A percentile compares a stretch with the other conserved stretches of the same genome.
phyloP scores from a whole-genome alignment of 1,140 invertebrate species.

The Hermatobates lingyangjiaoensis region DNA sequence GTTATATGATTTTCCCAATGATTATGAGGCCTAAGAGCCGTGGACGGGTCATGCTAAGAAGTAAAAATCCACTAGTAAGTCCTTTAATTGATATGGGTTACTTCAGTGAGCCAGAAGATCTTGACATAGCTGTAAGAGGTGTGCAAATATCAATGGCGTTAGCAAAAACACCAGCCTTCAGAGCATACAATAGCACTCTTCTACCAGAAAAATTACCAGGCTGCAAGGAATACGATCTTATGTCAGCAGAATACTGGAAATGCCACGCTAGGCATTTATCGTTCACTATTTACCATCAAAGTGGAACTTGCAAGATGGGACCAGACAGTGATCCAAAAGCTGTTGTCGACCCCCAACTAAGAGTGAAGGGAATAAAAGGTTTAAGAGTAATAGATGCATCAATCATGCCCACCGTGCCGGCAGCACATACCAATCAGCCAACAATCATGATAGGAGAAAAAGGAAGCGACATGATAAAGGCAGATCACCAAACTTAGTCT shows the following conservation, averaged over 20 bases:
- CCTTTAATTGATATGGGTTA: conserved; percentile 69
- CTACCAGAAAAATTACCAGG: conserved; percentile 37
- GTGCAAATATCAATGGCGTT: conserved; percentile 19
- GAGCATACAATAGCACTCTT: conserved; percentile 30
- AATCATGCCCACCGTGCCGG: conserved; percentile 34
- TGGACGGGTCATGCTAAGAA: conserved; percentile 34
- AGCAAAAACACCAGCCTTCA: conserved; percentile 19
- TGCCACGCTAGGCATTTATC: conserved; percentile 35
- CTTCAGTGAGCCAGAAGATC: conserved; percentile 31
- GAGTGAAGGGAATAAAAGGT: conserved; percentile 34
- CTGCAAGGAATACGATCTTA: conserved; percentile 33
- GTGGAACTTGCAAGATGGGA: conserved; percentile 43
- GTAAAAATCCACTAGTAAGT: conserved; percentile 40
- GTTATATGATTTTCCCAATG: conserved; percentile 19
- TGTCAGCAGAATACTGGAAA: conserved; percentile 47
- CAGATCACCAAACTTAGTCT: too few species aligned
- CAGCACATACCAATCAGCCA: conserved; percentile 43
- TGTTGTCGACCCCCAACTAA: conserved; percentile 36
- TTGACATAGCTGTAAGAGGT: conserved; percentile 22
- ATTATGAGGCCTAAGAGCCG: conserved; percentile 34
- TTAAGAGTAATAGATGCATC: conserved; percentile 49
- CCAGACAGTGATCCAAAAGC: conserved; percentile 28
- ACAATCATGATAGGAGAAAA: conserved; percentile 51
- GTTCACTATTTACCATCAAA: conserved; percentile 33
- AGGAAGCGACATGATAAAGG: conserved; percentile 39